These are phyloP conservation scores for Lamproptera curius DNA, from an alignment of 2,888 invertebrate genomes.

Conservation along the genomic window DNA sequence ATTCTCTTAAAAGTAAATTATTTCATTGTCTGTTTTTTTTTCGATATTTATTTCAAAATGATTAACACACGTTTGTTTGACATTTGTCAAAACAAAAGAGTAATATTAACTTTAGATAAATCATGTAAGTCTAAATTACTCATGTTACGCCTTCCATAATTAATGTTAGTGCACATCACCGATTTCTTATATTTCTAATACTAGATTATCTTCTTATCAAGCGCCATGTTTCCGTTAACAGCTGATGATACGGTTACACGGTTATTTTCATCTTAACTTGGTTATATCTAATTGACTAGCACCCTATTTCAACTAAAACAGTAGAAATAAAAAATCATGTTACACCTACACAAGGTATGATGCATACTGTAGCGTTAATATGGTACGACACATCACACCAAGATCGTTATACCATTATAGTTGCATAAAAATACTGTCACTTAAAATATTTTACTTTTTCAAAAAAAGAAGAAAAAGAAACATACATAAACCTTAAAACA, in stretches of 20 bases:
- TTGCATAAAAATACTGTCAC: constrained; percentile 27
- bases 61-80: no score
- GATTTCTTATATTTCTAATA: not conserved
- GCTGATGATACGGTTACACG: not conserved
- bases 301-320: not conserved
- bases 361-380: constrained; percentile 38
- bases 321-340: constrained; percentile 26
- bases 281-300: constrained; percentile 1
- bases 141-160: no score
- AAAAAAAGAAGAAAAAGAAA: constrained; percentile 34
- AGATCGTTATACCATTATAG: constrained; percentile 35
- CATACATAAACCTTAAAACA: constrained; percentile 66
- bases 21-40: no score
- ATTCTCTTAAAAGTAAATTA: no score
- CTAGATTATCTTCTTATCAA: not conserved
- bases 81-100: no score
- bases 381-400: constrained; percentile 33
- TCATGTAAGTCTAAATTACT: no score
- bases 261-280: not conserved
- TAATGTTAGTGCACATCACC: not conserved
- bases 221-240: not conserved
- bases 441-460: constrained; percentile 30
- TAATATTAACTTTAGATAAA: no score
- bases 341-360: constrained; percentile 44
- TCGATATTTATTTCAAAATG: no score